Percentiles rank a stretch among this genome's conserved stretches.
phyloP scores from a whole-genome alignment of 1,140 invertebrate genomes.

The Metopolophium dirhodum region DNA sequence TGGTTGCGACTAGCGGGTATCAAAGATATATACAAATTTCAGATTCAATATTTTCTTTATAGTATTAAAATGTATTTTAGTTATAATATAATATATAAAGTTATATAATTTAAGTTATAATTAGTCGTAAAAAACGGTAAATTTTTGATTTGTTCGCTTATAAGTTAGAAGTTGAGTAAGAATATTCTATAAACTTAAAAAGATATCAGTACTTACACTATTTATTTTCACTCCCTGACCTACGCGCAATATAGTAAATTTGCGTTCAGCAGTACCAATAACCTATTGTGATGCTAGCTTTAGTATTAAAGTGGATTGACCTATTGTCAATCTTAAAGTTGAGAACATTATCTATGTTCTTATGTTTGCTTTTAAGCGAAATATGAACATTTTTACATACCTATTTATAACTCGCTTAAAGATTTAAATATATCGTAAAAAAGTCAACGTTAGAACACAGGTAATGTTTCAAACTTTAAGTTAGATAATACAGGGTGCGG shows the following conservation, averaged over 20 bases:
- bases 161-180: not conserved
- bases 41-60: not conserved
- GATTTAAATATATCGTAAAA: too few species aligned
- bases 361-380: not conserved
- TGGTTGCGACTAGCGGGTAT: not conserved
- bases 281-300: not conserved
- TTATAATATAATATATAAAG: too few species aligned
- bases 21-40: not conserved
- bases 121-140: not conserved
- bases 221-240: not conserved
- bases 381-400: not conserved
- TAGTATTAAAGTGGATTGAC: not conserved
- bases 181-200: not conserved
- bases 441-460: too few species aligned
- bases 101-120: not conserved
- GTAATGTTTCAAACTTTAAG: too few species aligned
- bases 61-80: too few species aligned
- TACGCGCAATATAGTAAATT: not conserved
- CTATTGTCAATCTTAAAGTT: not conserved
- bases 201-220: not conserved
- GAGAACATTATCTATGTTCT: not conserved
- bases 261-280: not conserved
- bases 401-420: too few species aligned
- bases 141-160: not conserved
- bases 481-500: too few species aligned